Conservation (phyloP, 2,888 invertebrate genomes). For the Diarsia brunnea region DNA sequence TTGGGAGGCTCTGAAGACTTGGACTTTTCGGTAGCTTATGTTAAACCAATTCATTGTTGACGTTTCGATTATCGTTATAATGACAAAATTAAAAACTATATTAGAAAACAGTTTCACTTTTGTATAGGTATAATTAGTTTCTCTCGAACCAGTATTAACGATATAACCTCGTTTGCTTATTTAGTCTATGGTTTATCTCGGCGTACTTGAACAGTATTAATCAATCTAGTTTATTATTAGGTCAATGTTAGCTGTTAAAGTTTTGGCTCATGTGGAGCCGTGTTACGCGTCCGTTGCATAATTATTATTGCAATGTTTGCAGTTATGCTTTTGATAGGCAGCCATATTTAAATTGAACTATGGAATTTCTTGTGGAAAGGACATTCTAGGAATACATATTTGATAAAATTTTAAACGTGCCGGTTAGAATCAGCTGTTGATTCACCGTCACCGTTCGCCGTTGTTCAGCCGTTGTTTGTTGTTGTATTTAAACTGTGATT, state of each 20-base stretch:
- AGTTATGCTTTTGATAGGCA: neutral
- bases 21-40: neutral
- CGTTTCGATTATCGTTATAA: neutral
- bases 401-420: too few relatives aligned
- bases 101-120: neutral
- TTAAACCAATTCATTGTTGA: neutral
- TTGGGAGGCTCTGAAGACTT: neutral
- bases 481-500: too few relatives aligned
- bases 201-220: conserved; percentile 33
- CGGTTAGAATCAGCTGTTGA: too few relatives aligned
- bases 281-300: conserved; percentile 12
- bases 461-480: too few relatives aligned
- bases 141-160: conserved; percentile 17
- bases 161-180: conserved; percentile 10
- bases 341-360: neutral
- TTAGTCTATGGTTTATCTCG: conserved; percentile 9
- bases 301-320: conserved; percentile 21
- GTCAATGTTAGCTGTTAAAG: conserved; percentile 43
- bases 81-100: neutral
- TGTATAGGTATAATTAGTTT: neutral
- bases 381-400: too few relatives aligned
- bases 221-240: conserved; percentile 40
- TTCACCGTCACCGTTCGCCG: too few relatives aligned
- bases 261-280: conserved; percentile 24
- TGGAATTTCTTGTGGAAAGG: neutral